Conservation (phyloP, 2,888 invertebrate species). For the Parnassius glacialis region DNA sequence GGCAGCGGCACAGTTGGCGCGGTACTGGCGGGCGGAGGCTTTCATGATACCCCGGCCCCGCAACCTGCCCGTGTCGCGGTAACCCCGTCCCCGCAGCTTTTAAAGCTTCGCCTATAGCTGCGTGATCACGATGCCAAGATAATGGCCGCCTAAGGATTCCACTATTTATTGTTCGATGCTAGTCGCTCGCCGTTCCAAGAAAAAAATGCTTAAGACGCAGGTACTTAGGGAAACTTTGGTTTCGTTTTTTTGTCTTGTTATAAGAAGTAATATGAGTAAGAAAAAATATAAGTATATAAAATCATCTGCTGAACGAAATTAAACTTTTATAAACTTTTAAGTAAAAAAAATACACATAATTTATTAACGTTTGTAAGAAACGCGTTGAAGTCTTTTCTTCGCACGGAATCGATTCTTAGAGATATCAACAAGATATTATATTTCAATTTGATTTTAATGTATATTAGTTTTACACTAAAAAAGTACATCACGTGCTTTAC, state of each 20-base stretch:
- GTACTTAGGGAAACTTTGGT: neutral
- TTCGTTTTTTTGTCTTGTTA: neutral
- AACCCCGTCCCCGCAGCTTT: slow-evolving; percentile 65
- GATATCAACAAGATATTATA: no score
- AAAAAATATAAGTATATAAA: neutral
- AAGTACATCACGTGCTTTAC: no score
- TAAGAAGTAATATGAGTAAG: no score
- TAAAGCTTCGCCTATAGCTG: slow-evolving; percentile 70
- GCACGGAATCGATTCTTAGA: neutral
- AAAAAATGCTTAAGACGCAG: slow-evolving; percentile 31
- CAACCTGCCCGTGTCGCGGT: slow-evolving; percentile 52
- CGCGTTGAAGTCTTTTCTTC: slow-evolving; percentile 26
- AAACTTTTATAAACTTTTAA: no score
- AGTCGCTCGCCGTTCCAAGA: slow-evolving; percentile 59
- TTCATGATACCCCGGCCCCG: slow-evolving; percentile 61
- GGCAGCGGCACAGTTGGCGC: slow-evolving; percentile 64
- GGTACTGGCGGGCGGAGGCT: slow-evolving; percentile 75
- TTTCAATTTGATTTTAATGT: no score
- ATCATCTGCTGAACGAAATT: no score
- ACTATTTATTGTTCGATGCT: slow-evolving; percentile 75
- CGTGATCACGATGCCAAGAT: slow-evolving; percentile 76
- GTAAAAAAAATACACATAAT: no score
- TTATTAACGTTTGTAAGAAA: neutral
- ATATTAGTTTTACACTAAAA: no score
- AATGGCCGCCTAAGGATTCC: slow-evolving; percentile 75